A percentile compares a stretch with the other conserved stretches of the same genome.
Evolutionary conservation across 2,888 invertebrate species (phyloP).

Genomic region (Amiota minor): DNA sequence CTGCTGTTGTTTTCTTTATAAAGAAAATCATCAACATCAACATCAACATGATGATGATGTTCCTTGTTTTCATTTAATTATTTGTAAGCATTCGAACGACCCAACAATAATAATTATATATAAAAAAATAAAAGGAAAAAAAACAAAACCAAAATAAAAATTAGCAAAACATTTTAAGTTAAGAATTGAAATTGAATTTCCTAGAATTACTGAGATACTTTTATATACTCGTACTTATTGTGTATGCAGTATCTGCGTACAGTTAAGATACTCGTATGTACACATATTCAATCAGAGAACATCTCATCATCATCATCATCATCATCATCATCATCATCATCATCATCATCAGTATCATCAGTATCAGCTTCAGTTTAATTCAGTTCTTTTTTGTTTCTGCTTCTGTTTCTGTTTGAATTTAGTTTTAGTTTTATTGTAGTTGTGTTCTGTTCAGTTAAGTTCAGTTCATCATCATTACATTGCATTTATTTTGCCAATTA

Average conservation of each 20-base stretch:
- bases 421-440: not conserved
- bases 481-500: conserved; percentile 67
- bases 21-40: conserved; percentile 29
- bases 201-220: conserved; percentile 56
- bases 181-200: conserved; percentile 69
- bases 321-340: not conserved
- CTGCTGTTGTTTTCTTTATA: conserved; percentile 37
- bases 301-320: not conserved
- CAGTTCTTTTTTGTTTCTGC: not conserved
- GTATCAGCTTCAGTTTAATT: not conserved
- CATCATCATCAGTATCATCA: not conserved
- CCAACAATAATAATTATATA: not conserved
- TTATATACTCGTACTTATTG: conserved; percentile 21
- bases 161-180: conserved; percentile 51
- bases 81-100: conserved; percentile 43
- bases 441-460: conserved; percentile 17
- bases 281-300: not conserved
- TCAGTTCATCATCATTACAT: conserved; percentile 61
- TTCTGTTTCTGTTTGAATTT: not conserved
- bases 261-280: not conserved
- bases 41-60: conserved; percentile 62
- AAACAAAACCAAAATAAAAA: not conserved
- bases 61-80: conserved; percentile 63
- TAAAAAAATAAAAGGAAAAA: not conserved
- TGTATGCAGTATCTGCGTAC: not conserved